Conservation (phyloP, 2,888 invertebrate species). For the Esperia sulphurella region DNA sequence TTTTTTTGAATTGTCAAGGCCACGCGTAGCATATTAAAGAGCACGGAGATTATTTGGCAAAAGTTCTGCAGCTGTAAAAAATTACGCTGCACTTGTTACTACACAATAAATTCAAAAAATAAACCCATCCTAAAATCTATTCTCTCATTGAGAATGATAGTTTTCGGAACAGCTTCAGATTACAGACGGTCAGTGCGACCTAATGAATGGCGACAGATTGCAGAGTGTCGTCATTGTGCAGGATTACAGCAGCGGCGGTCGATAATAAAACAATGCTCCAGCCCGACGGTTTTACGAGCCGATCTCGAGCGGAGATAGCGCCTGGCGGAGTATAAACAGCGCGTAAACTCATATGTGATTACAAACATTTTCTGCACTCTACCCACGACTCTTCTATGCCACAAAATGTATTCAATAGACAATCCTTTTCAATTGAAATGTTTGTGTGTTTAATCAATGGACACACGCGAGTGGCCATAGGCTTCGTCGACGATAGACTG, state of each 20-base stretch:
- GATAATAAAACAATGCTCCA: conserved; percentile 58
- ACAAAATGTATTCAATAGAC: conserved; percentile 4
- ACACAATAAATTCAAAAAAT: too few species aligned
- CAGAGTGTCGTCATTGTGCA: conserved; percentile 44
- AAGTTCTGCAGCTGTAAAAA: too few species aligned
- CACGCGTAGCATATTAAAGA: too few species aligned
- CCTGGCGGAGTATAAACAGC: conserved; percentile 53
- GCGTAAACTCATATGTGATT: conserved; percentile 46
- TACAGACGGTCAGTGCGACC: conserved; percentile 34
- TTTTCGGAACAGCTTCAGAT: conserved; percentile 23
- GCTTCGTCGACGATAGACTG: conserved; percentile 11
- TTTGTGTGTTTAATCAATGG: conserved; percentile 5
- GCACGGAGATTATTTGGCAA: too few species aligned
- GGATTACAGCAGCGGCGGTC: conserved; percentile 45
- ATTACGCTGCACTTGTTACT: too few species aligned
- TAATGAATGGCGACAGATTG: conserved; percentile 54
- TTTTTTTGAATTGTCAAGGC: too few species aligned
- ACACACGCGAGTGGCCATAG: conserved; percentile 6
- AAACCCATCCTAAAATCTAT: too few species aligned
- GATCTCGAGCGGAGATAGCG: conserved; percentile 49
- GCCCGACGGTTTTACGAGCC: conserved; percentile 53
- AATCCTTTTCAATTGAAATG: conserved; percentile 6
- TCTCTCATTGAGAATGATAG: conserved; percentile 6
- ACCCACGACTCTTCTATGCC: not conserved
- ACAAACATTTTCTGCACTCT: conserved; percentile 15